Base-by-base conservation (phyloP, 2,888 invertebrate species). In the Icerya purchasi region DNA sequence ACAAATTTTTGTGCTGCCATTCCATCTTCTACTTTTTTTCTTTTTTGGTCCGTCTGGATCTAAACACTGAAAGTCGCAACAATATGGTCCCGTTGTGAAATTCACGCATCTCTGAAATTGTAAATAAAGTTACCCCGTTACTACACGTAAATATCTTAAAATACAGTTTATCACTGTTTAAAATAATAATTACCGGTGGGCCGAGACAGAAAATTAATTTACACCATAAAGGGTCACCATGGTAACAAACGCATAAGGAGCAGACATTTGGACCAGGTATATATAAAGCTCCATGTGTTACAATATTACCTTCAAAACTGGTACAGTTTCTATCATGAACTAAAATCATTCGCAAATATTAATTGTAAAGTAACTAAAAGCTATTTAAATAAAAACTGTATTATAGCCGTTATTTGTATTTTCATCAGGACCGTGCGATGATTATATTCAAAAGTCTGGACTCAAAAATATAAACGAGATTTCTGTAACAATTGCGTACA, bases 51-150 rank as follows among this genome's bases (percentile, higher is more conserved):
- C 66, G 59, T 71, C 72, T 14, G 36, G 36, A 65, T 89, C 87
- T 66, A 88, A 75, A 72, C 91, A 92, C 69, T 84, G 83, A 72
- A 90, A 91, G 70, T 90, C 86, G 70, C 91, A 91, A 74, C 91
- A 92, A 62, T 84, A 77, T 69, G 83, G 83, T 57, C 87, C 87
- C 57, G 86, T 84, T 57, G 85, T 79, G 72, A 86, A 88, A 69
- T 83, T 83, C 71, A 84, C 83, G 76, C 88, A 89, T 75, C 83
- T 86, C 88, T 88, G 77, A n/a, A 50, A 58, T 21, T 56, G 22
- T 22, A 36, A 18, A 52, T 10, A 18, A 52, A 52, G 53, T 18
- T 52, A 50, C 14, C 50, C 50, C 50, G 14, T 50, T n/a, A 50
- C n/a, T 10, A 14, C 14, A 50, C 14, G 19, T 3, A 18, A 58